Conservation (phyloP, 2,113 vertebrate species). For the Sterrhoptilus dennistouni region DNA sequence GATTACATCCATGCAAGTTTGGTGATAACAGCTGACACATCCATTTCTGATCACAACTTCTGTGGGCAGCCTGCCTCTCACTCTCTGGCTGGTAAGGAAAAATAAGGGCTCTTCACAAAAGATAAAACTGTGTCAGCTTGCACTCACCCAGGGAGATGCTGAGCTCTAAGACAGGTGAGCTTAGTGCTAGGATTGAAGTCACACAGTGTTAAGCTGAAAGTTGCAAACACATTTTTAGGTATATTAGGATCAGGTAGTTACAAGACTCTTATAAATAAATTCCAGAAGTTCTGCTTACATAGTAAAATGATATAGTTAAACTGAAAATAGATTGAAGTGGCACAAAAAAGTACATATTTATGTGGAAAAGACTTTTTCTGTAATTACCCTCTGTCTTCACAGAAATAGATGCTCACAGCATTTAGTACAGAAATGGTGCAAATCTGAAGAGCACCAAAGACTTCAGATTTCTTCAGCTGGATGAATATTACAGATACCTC, state of each 20-base stretch:
- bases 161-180: background rate
- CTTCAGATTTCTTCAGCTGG: background rate
- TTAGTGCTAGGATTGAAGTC: background rate
- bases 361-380: background rate
- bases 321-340: background rate
- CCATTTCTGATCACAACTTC: background rate
- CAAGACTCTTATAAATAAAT: background rate
- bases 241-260: background rate
- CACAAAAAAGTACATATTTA: background rate
- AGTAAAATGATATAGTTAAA: background rate
- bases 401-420: background rate
- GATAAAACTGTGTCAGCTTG: background rate
- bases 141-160: background rate
- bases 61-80: background rate
- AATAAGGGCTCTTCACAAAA: background rate
- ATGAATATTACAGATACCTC: background rate
- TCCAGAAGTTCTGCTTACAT: background rate
- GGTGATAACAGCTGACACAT: slow-evolving; percentile 11
- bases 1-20: background rate
- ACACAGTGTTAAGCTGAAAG: background rate
- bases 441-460: background rate
- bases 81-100: background rate
- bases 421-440: background rate
- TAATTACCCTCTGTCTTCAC: background rate
- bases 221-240: background rate